These are phyloP conservation scores for Eurypyga helias DNA, from an alignment of 2,113 vertebrate genomes.

Conservation along the genomic window DNA sequence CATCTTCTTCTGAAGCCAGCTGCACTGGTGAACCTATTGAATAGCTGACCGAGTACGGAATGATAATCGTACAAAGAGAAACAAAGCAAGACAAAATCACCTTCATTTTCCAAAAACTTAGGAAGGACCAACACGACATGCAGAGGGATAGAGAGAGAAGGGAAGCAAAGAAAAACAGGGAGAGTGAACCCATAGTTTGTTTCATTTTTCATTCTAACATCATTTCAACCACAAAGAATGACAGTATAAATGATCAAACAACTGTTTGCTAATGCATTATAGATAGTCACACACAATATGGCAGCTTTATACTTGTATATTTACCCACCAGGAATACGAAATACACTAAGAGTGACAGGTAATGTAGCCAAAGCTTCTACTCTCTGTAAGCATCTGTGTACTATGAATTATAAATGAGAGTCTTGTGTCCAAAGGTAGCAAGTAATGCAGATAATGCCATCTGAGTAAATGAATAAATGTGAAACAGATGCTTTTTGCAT, in stretches of 20 bases:
- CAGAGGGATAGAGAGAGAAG: not conserved
- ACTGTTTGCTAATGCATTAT: constrained; percentile 61
- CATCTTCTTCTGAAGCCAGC: constrained; percentile 36
- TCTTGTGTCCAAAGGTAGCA: constrained; percentile 73
- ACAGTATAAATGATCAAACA: constrained; percentile 68
- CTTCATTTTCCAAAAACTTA: not conserved
- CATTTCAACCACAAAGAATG: constrained; percentile 44
- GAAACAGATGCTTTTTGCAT: constrained; percentile 78
- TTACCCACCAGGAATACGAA: constrained; percentile 65
- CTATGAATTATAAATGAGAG: constrained; percentile 78
- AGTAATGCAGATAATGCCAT: constrained; percentile 71
- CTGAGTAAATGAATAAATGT: constrained; percentile 76
- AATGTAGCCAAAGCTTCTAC: constrained; percentile 66
- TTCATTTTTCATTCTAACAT: constrained; percentile 51
- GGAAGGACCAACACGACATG: not conserved
- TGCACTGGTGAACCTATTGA: constrained; percentile 29
- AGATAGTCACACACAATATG: constrained; percentile 63
- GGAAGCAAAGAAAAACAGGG: not conserved
- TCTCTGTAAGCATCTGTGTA: constrained; percentile 78
- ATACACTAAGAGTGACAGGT: constrained; percentile 71
- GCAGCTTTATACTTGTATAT: constrained; percentile 67
- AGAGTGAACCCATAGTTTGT: constrained; percentile 4
- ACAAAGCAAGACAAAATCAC: not conserved
- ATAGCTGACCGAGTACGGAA: constrained; percentile 14
- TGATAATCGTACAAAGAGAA: not conserved